Conservation (phyloP, 1,140 invertebrate genomes). For the Pararge aegeria region DNA sequence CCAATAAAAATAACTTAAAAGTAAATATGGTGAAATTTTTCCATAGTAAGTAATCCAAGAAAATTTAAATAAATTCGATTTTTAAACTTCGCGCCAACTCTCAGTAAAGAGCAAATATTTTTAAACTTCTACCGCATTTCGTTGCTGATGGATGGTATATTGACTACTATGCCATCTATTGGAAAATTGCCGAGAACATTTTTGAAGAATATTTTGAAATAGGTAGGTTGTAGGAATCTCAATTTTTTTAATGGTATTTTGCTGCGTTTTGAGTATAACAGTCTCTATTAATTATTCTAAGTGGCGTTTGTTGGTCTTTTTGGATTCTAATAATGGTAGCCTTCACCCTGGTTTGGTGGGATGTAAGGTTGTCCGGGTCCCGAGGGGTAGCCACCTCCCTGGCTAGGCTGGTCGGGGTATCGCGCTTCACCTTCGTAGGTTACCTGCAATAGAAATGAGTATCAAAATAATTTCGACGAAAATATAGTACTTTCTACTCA, state of each 20-base stretch:
- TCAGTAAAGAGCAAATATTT: too few species aligned
- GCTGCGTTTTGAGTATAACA: not conserved
- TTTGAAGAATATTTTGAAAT: too few species aligned
- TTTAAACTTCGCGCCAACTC: too few species aligned
- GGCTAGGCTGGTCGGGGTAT: slow-evolving; percentile 71
- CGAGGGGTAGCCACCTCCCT: slow-evolving; percentile 27
- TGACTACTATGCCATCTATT: not conserved
- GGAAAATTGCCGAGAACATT: not conserved
- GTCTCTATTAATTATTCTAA: not conserved
- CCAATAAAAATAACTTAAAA: slow-evolving; percentile 9
- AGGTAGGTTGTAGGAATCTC: too few species aligned
- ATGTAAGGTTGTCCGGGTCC: slow-evolving; percentile 51
- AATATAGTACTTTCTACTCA: too few species aligned
- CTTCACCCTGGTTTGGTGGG: slow-evolving; percentile 77
- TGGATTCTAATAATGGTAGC: slow-evolving; percentile 78
- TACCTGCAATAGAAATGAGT: slow-evolving; percentile 68
- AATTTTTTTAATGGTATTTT: not conserved
- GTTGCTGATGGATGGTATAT: not conserved
- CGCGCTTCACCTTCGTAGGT: slow-evolving; percentile 82
- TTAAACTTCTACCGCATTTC: not conserved
- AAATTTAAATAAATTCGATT: too few species aligned
- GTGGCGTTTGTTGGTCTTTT: slow-evolving; percentile 2
- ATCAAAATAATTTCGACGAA: not conserved
- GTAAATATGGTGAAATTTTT: too few species aligned
- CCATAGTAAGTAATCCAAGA: too few species aligned